Percentiles rank a stretch among this genome's conserved stretches.
These are phyloP conservation scores for Venturia canescens DNA, from an alignment of 1,140 invertebrate genomes.

Conservation along the genomic window DNA sequence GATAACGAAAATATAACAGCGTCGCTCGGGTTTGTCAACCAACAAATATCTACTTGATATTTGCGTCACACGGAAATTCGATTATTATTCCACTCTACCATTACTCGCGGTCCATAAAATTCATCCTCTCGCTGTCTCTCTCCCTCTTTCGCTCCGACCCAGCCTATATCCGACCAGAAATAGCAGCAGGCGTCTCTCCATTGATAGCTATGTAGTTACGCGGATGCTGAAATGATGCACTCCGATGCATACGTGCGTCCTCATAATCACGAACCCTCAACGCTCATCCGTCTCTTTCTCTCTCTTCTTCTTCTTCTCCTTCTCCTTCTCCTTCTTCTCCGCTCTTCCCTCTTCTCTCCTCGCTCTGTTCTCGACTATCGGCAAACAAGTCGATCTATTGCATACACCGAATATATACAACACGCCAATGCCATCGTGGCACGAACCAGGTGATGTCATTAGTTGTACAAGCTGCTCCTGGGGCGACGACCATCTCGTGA, in stretches of 20 bases:
- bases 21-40: too few species aligned
- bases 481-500: not conserved
- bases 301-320: conserved; percentile 7
- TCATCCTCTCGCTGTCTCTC: not conserved
- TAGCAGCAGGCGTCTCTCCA: not conserved
- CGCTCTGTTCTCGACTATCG: conserved; percentile 33
- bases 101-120: not conserved
- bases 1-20: too few species aligned
- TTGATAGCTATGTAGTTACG: not conserved
- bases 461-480: conserved; percentile 34
- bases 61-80: too few species aligned
- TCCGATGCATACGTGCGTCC: conserved; percentile 22
- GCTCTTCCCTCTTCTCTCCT: not conserved
- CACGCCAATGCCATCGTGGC: not conserved
- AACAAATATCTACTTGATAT: too few species aligned
- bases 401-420: conserved; percentile 9
- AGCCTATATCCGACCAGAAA: not conserved
- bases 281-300: not conserved
- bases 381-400: conserved; percentile 31
- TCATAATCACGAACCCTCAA: conserved; percentile 30
- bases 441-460: conserved; percentile 39
- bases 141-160: not conserved
- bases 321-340: not conserved
- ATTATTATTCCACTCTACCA: not conserved
- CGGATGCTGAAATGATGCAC: conserved; percentile 13